Evolutionary conservation across 2,888 invertebrate genomes (phyloP), one percentile per base, ranked within the genome.

Genomic region (Scaptomyza reducta): DNA sequence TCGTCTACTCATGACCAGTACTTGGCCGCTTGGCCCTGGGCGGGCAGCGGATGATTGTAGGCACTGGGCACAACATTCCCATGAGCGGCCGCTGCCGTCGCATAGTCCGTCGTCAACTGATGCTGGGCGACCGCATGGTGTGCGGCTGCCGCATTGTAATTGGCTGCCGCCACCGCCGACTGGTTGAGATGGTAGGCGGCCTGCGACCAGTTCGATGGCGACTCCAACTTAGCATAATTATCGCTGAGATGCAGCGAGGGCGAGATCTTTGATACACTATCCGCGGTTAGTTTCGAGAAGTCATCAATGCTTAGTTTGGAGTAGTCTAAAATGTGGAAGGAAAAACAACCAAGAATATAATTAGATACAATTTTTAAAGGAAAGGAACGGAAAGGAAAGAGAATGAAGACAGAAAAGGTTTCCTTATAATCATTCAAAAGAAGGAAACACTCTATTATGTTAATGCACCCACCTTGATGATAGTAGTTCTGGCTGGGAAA

Each of bases 271-370:
- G 91, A 87, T 25, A 91, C 91, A 70, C 90, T 90, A 61, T 92
- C 92, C 31, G 89, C 90, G 6, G 92, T 90, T 10, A 92, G 77
- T 63, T 93, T 94, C 1, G 94, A 92, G 70, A 93, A 91, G 42
- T 93, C 91, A 68, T 92, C 92, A 41, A 92, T 91, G 35, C 90
- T 85, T 46, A 92, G 88, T 73, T 94, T 94, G 14, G 94, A 92
- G 33, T 94, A 93, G 82, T 94, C 94, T 92, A 49, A 11, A 14
- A 64, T 56, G 6, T 1, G 5, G 6, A 2, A 18, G 2, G 10
- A 47, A 22, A 22, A 13, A 33, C 14, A 5, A 14, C 9, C 7
- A 27, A n/a, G 6, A 0, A 6, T n/a, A 47, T 3, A 7, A 9
- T 29, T 16, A 49, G 33, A 1, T 10, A 31, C 10, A 9, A 10